Base-by-base conservation (phyloP, 2,888 invertebrate species). In the Tortricodes alternella region DNA sequence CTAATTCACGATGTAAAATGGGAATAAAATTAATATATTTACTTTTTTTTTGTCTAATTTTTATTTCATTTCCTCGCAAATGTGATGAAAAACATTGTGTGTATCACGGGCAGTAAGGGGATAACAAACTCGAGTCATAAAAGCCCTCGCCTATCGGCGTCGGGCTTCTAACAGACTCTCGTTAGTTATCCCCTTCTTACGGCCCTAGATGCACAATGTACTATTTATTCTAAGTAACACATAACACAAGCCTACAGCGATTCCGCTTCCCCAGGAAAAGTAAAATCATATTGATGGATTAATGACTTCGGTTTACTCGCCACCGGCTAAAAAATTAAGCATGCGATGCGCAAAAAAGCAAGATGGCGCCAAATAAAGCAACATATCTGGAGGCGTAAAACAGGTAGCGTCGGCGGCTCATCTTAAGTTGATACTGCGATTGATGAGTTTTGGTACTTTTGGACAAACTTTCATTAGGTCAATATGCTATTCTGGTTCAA, bases 361-460 rank as follows among this genome's bases (percentile, higher is more conserved):
- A n/a, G n/a, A 29, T n/a, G 67, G 64, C 64, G 74, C 76, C 78
- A 75, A 78, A 82, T 74, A 81, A 78, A 85, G 85, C 76, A 75
- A 78, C 79, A 80, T 82, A 83, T 72, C 64, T 70, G 39, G 16
- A 8, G 86, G 87, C 86, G 88, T 89, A 89, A 89, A 76, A 88
- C 89, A 84, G 89, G 89, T 84, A 89, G 89, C 87, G 69, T 67
- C 52, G 83, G 82, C 79, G 78, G 81, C 85, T 78, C 68, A 83
- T 84, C 85, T 81, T 73, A 71, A 21, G 5, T 24, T 5, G 2
- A 15, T 18, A 43, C 24, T 11, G 8, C 18, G 18, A 27, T 7
- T 27, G 19, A 44, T 11, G 11, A 8, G 24, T 71, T 58, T 85
- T 84, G 83, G 78, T 85, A 80, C 75, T 83, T 79, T 53, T 24